Percentiles rank a stretch among this genome's conserved stretches.
These are phyloP conservation scores for Acleris literana DNA, from an alignment of 2,888 invertebrate species.

Conservation along the genomic window DNA sequence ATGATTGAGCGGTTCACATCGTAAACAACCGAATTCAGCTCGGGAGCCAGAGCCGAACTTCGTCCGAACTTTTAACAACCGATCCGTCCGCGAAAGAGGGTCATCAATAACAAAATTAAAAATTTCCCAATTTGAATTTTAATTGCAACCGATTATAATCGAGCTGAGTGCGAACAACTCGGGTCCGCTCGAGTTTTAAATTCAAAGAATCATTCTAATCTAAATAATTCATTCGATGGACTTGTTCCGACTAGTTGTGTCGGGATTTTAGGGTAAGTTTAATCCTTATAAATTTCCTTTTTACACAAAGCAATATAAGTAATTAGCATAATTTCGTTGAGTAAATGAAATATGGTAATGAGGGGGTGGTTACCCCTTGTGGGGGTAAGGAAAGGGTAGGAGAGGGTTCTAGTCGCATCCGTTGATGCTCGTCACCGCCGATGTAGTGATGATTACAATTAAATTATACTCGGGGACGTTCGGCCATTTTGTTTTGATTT, in stretches of 20 bases:
- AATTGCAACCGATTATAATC: constrained; percentile 82
- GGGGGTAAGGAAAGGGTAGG: constrained; percentile 58
- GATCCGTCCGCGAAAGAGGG: constrained; percentile 69
- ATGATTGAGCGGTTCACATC: constrained; percentile 34
- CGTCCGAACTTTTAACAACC: constrained; percentile 73
- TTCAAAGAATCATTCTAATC: constrained; percentile 64
- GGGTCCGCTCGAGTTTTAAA: constrained; percentile 65
- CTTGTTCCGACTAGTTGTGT: constrained; percentile 66
- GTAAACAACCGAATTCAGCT: constrained; percentile 66
- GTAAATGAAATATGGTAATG: constrained; percentile 84
- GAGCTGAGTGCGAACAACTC: constrained; percentile 71
- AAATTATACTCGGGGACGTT: constrained; percentile 72
- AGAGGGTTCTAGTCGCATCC: constrained; percentile 78
- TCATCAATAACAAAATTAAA: constrained; percentile 83
- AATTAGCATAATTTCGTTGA: constrained; percentile 84
- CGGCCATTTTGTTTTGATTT: constrained; percentile 78
- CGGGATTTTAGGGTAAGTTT: constrained; percentile 72
- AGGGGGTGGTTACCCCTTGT: constrained; percentile 76
- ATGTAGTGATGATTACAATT: constrained; percentile 82
- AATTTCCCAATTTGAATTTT: constrained; percentile 82
- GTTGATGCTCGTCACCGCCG: constrained; percentile 78
- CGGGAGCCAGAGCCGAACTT: constrained; percentile 62
- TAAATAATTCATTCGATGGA: constrained; percentile 74
- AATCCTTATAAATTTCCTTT: constrained; percentile 84
- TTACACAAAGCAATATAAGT: constrained; percentile 85